phyloP scores from a whole-genome alignment of 2,113 vertebrate species.

The Seriola dumerili region DNA sequence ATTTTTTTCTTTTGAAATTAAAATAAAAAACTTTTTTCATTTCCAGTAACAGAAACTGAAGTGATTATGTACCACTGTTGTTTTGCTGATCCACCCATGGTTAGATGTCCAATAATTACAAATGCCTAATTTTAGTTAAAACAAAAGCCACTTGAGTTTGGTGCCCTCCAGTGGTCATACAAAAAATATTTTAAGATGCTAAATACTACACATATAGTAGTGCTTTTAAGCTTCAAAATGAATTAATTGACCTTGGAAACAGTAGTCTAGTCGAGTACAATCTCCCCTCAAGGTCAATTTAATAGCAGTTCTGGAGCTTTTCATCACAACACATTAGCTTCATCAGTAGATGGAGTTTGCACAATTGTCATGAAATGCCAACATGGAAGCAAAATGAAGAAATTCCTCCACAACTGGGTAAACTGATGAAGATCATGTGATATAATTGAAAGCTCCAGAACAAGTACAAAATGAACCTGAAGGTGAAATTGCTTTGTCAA shows the following conservation, averaged over 20 bases:
- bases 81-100: neutral
- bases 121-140: neutral
- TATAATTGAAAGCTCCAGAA: neutral
- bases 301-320: neutral
- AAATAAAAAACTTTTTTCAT: neutral
- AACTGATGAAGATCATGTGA: neutral
- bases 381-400: neutral
- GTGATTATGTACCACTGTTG: neutral
- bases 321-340: neutral
- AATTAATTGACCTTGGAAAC: no score
- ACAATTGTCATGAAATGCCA: neutral
- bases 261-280: neutral
- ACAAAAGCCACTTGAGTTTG: neutral
- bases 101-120: neutral
- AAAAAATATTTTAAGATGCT: no score
- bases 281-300: neutral
- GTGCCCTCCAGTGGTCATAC: no score
- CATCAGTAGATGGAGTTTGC: neutral
- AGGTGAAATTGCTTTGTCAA: neutral
- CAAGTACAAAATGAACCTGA: neutral
- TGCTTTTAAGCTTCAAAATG: no score
- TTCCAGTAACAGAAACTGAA: neutral
- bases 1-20: neutral
- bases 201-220: no score
- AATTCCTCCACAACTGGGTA: neutral